phyloP scores from a whole-genome alignment of 1,140 invertebrate genomes.

The Heterodera carotae region DNA sequence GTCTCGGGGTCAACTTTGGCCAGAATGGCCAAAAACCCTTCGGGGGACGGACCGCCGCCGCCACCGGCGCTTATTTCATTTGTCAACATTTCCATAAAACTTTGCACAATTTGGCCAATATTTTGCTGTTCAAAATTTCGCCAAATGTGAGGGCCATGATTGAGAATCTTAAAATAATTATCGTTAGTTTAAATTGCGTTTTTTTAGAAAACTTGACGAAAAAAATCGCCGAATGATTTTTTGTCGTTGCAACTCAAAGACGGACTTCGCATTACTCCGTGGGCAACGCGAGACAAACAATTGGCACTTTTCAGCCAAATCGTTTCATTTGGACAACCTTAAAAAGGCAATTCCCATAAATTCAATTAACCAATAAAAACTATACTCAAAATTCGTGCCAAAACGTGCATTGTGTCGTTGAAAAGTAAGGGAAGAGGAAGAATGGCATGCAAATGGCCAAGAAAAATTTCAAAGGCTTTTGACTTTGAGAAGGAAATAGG shows the following conservation, averaged over 20 bases:
- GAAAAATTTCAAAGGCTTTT: conserved; percentile 26
- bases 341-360: neutral
- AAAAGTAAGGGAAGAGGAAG: conserved; percentile 13
- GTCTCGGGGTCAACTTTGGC: conserved; percentile 11
- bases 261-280: conserved; percentile 17
- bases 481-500: conserved; percentile 25
- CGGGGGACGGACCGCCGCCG: neutral
- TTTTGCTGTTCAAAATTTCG: conserved; percentile 9
- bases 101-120: conserved; percentile 11
- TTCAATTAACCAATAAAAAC: neutral
- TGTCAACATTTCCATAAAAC: conserved; percentile 27
- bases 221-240: conserved; percentile 21
- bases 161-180: conserved; percentile 28
- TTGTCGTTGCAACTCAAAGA: conserved; percentile 8
- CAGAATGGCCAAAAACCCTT: conserved; percentile 22
- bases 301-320: conserved; percentile 29
- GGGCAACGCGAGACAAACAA: conserved; percentile 21
- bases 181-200: neutral
- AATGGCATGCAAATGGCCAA: conserved; percentile 29
- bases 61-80: conserved; percentile 13
- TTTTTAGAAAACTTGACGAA: conserved; percentile 19
- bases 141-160: conserved; percentile 23
- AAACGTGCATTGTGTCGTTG: conserved; percentile 23
- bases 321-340: conserved; percentile 20
- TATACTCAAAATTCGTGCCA: conserved; percentile 28